Evolutionary conservation across 2,888 invertebrate species (phyloP), one percentile per base, ranked within the genome.

Genomic region (Octonoba sinensis): DNA sequence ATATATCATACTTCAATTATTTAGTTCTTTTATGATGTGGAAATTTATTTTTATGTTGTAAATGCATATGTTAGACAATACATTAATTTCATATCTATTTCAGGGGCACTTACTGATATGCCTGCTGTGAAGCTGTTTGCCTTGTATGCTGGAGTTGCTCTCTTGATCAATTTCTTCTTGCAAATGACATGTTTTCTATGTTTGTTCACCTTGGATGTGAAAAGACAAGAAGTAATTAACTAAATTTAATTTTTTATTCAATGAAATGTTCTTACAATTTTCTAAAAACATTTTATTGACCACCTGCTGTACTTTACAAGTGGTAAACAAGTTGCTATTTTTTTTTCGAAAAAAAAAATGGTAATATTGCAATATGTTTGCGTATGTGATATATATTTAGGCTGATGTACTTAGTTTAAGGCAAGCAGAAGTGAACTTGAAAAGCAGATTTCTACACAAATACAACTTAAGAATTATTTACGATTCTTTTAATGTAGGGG

Each of bases 91-190:
- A 36, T 36, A 36, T 36, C 85, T 86, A n/a, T 87, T 88, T 66
- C 87, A 92, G 96, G 97, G 84, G 94, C 96, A 51, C 90, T 99
- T 79, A 96, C 96, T 1, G 94, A 95, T 88, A 99, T 99, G 97
- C 99, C 99, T 22, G 99, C 99, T 0, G 99, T 99, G 57, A 92
- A 93, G 86, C 96, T 97, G 0, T 99, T 99, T 90, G 97, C 98
- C 18, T 90, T 99, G 46, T 99, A 99, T 89, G 99, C 99, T 1
- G 98, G 95, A 76, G 93, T 96, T 90, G 99, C 99, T 13, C 91
- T 99, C 60, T 90, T 99, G 1, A 92, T 99, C 73, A 97, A 99
- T 90, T 98, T 99, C 89, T 87, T 99, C 77, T 92, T 99, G 81
- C 97, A 98, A 90, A 94, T 99, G 87, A 97, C 99, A 0, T 96